Evolutionary conservation across 2,888 invertebrate genomes (phyloP).

Genomic region (Trypoxylon attenuatum): DNA sequence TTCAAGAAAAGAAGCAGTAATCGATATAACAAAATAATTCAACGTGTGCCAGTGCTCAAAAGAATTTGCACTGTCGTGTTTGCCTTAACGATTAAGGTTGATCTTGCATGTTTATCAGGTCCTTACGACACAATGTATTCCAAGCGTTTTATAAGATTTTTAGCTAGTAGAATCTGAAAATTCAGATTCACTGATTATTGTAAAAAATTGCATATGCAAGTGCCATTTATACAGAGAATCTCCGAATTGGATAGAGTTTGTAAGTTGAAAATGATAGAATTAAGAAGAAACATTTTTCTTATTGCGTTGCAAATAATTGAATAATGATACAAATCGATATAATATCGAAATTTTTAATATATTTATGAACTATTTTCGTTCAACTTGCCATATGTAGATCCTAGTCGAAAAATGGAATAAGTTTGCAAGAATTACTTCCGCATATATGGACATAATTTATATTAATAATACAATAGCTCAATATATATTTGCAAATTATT

Average conservation of each 20-base stretch:
- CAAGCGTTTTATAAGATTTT: constrained; percentile 1
- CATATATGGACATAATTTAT: not conserved
- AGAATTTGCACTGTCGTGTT: too few species aligned
- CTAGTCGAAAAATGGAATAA: constrained; percentile 27
- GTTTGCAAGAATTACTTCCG: not conserved
- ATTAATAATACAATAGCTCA: not conserved
- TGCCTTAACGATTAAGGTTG: too few species aligned
- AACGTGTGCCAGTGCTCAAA: too few species aligned
- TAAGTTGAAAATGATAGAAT: too few species aligned
- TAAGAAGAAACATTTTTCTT: too few species aligned
- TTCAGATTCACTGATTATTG: too few species aligned
- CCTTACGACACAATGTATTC: too few species aligned
- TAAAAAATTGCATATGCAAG: constrained; percentile 3
- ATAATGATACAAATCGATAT: constrained; percentile 18
- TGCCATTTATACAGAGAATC: constrained; percentile 27
- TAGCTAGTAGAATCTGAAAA: not conserved
- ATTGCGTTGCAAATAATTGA: too few species aligned
- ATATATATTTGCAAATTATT: constrained; percentile 17
- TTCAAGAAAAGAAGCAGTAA: too few species aligned
- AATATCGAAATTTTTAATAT: constrained; percentile 5
- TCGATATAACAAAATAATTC: too few species aligned
- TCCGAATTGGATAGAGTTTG: too few species aligned
- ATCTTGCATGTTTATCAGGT: too few species aligned
- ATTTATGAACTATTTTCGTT: constrained; percentile 9
- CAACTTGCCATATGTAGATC: constrained; percentile 31